Conservation (phyloP, 2,888 invertebrate species). For the Caradrina clavipalpis region DNA sequence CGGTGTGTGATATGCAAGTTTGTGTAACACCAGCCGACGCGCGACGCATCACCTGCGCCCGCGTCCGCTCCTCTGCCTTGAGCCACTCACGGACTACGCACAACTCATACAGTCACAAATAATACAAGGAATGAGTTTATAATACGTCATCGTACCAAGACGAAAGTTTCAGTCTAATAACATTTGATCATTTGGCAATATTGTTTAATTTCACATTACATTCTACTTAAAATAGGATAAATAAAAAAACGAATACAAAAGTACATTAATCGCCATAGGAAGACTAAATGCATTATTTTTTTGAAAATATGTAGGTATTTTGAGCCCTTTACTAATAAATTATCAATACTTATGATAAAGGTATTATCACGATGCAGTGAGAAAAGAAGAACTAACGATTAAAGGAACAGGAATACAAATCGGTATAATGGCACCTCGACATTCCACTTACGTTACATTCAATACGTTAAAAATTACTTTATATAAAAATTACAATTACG, state of each 20-base stretch:
- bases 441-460: slow-evolving; percentile 85
- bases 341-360: slow-evolving; percentile 63
- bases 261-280: slow-evolving; percentile 83
- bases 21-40: slow-evolving; percentile 69
- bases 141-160: slow-evolving; percentile 74
- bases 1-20: slow-evolving; percentile 85
- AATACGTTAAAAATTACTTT: slow-evolving; percentile 85
- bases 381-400: slow-evolving; percentile 73
- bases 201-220: slow-evolving; percentile 80
- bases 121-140: slow-evolving; percentile 69
- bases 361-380: slow-evolving; percentile 65
- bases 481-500: slow-evolving; percentile 88
- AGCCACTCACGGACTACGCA: slow-evolving; percentile 68
- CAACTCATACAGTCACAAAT: slow-evolving; percentile 65
- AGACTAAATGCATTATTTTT: slow-evolving; percentile 82
- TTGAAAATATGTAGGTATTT: slow-evolving; percentile 73
- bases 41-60: slow-evolving; percentile 21
- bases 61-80: slow-evolving; percentile 64
- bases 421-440: slow-evolving; percentile 90
- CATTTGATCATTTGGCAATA: slow-evolving; percentile 90
- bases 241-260: slow-evolving; percentile 77
- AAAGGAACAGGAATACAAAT: slow-evolving; percentile 84
- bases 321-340: slow-evolving; percentile 77
- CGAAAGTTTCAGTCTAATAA: slow-evolving; percentile 88
- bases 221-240: slow-evolving; percentile 77